Evolutionary conservation across 2,113 vertebrate genomes (phyloP).

Genomic region (Vireo altiloquus): DNA sequence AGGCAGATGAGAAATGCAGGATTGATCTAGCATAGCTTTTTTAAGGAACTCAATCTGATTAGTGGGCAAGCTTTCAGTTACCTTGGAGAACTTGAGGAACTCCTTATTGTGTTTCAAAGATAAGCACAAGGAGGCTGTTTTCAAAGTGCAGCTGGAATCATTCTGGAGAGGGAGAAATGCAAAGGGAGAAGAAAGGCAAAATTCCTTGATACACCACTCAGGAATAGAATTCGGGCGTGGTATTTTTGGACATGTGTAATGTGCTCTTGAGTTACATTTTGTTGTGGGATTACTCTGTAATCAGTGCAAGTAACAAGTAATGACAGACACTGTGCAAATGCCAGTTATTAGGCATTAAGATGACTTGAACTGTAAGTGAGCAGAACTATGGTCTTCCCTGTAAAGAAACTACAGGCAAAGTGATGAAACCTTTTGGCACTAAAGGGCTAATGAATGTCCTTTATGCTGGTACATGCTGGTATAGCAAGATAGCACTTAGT

Average conservation of each 20-base stretch:
- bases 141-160: not conserved
- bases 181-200: not conserved
- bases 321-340: not conserved
- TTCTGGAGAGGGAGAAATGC: not conserved
- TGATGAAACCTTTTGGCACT: not conserved
- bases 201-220: not conserved
- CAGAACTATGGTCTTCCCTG: not conserved
- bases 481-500: not conserved
- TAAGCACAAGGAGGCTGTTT: not conserved
- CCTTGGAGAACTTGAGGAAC: not conserved
- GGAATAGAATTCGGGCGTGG: not conserved
- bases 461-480: not conserved
- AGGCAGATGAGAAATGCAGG: not conserved
- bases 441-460: not conserved
- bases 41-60: not conserved
- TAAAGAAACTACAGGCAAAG: not conserved
- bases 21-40: not conserved
- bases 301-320: not conserved
- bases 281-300: not conserved
- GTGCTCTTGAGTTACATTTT: not conserved
- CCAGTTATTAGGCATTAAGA: not conserved
- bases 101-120: not conserved
- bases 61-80: not conserved
- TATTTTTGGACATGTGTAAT: not conserved
- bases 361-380: not conserved